A percentile compares a stretch with the other conserved stretches of the same genome.
These are phyloP conservation scores for Olivierus martensii DNA, from an alignment of 1,140 invertebrate genomes.

Conservation along the genomic window DNA sequence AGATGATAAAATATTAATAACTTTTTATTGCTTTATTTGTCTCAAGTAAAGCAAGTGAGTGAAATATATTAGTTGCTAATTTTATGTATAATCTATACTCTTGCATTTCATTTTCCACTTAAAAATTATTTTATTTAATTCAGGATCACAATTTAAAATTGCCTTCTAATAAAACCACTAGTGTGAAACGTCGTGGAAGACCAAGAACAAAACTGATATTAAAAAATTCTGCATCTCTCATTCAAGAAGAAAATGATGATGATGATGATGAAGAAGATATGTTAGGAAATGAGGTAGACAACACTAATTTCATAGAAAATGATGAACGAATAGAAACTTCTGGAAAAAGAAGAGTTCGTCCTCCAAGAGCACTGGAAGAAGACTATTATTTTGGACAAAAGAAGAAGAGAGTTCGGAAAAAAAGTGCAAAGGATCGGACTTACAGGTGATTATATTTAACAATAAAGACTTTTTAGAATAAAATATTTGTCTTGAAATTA, in stretches of 20 bases:
- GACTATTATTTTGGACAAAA: slow-evolving; percentile 25
- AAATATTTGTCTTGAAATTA: background rate
- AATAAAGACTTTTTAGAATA: background rate
- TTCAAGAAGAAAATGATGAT: too few relatives aligned
- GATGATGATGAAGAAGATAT: background rate
- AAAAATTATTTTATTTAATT: background rate
- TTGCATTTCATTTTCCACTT: too few relatives aligned
- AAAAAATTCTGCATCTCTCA: too few relatives aligned
- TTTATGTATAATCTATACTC: too few relatives aligned
- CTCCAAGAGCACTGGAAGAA: slow-evolving; percentile 26
- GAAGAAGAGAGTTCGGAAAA: slow-evolving; percentile 8
- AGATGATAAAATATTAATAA: too few relatives aligned
- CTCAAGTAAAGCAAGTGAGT: too few relatives aligned
- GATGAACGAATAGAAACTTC: too few relatives aligned
- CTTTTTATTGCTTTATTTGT: too few relatives aligned
- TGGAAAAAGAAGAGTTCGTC: slow-evolving; percentile 12
- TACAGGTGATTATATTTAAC: slow-evolving; percentile 11
- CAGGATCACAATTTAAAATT: slow-evolving; percentile 15
- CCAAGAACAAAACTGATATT: too few relatives aligned
- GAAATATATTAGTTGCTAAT: too few relatives aligned
- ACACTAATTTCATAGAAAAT: slow-evolving; percentile 13
- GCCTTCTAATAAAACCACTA: background rate
- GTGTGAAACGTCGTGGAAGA: too few relatives aligned
- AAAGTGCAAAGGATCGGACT: slow-evolving; percentile 2
- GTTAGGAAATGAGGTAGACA: slow-evolving; percentile 15